These are phyloP conservation scores for Lochmaea crataegi DNA, from an alignment of 2,888 invertebrate genomes.

Conservation along the genomic window DNA sequence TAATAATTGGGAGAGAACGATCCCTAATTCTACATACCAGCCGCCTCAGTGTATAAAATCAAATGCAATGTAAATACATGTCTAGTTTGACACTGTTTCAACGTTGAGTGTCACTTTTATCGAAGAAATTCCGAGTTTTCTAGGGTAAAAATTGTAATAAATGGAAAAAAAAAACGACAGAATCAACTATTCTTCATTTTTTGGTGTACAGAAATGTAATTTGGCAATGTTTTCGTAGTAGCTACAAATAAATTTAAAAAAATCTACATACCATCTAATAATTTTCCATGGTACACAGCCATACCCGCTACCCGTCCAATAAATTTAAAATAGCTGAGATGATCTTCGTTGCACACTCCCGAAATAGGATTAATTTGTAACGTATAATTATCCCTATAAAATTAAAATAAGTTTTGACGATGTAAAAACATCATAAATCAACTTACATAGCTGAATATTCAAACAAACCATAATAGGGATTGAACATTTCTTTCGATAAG, in stretches of 20 bases:
- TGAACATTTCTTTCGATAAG: conserved; percentile 99
- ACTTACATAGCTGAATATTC: conserved; percentile 98
- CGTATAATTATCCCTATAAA: conserved; percentile 92
- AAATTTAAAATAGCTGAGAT: conserved; percentile 97
- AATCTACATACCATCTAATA: conserved; percentile 82
- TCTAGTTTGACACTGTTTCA: no score
- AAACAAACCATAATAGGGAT: conserved; percentile 99
- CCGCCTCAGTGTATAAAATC: no score
- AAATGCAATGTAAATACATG: no score
- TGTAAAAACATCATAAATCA: neutral
- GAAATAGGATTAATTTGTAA: conserved; percentile 99
- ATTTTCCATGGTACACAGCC: conserved; percentile 99
- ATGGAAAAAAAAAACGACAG: no score
- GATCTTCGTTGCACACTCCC: conserved; percentile 97
- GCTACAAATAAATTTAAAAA: neutral
- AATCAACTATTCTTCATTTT: no score
- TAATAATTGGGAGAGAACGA: no score
- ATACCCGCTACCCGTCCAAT: conserved; percentile 98
- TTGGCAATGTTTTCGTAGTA: no score
- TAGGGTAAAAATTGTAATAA: no score
- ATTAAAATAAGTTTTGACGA: neutral
- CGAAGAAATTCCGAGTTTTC: no score
- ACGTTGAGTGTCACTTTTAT: no score
- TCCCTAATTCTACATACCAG: no score
- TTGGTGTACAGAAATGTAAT: no score